Evolutionary conservation across 2,113 vertebrate genomes (phyloP), one percentile per base, ranked within the genome.

Genomic region (Varanus salvator): DNA sequence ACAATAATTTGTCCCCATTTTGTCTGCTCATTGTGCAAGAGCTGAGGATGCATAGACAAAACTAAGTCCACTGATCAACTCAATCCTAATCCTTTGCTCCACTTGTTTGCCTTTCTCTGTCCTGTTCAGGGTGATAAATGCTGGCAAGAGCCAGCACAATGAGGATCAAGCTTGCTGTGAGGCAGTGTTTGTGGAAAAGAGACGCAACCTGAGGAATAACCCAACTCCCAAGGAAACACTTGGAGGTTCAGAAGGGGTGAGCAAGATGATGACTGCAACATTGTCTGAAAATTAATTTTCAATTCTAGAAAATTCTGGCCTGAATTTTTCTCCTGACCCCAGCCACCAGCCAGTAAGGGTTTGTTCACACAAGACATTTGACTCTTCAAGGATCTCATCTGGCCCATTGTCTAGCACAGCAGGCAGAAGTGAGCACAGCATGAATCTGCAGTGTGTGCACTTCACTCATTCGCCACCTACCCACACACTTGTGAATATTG

Each of bases 161-260:
- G 99, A 99, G 94, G 99, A 99, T 96, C 99, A 99, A 97, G 99
- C 98, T 0, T 98, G 98, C 25, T 99, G 98, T 29, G 98, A 99
- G 93, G 98, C 98, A 92, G 96, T 99, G 92, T 97, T 97, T 68
- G 97, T 99, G 95, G 98, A 97, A 96, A 98, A 97, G 92, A 93
- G 93, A 66, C 64, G 81, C 60, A 86, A 85, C 86, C 84, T n/a
- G 0, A 87, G 93, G 84, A 86, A 12, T 17, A 71, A 19, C 0
- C 81, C 1, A 29, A 80, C 6, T 0, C n/a, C 91, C 80, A 52
- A 89, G 78, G 94, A 93, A 72, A 52, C 81, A 19, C 0, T 5
- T 1, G 1, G 29, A 75, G 94, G 95, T 27, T 82, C 57, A 76
- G 93, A 91, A 0, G 31, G 81, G 95, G 95, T 96, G 92, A 96